A percentile compares a stretch with the other conserved stretches of the same genome.
Conservation (phyloP, 2,113 vertebrate species). For the Strigops habroptila region DNA sequence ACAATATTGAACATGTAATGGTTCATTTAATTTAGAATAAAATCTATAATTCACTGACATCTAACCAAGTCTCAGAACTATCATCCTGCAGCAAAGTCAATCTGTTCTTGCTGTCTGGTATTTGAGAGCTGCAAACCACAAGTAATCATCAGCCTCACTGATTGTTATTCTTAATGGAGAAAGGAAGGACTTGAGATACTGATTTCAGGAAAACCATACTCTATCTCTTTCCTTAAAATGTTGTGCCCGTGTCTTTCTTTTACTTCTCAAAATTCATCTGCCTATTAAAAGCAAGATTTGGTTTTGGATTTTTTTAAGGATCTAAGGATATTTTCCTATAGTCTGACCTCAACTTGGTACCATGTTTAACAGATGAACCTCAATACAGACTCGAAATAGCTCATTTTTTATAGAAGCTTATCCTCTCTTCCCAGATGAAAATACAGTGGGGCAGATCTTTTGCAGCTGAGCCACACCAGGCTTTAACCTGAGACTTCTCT, state of each 20-base stretch:
- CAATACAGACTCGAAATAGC: neutral
- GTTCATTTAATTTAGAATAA: slow-evolving; percentile 24
- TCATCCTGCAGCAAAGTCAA: neutral
- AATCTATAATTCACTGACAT: neutral
- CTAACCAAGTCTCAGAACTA: neutral
- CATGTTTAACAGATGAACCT: neutral
- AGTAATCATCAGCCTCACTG: neutral
- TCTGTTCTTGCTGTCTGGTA: neutral
- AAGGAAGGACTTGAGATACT: neutral
- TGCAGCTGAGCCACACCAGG: neutral
- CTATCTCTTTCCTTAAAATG: neutral
- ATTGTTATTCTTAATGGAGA: neutral
- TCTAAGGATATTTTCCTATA: neutral
- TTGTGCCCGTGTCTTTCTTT: neutral
- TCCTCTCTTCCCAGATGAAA: neutral
- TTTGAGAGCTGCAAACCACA: neutral
- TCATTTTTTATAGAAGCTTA: neutral
- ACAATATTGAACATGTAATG: neutral
- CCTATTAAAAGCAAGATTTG: neutral
- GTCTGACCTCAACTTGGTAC: neutral
- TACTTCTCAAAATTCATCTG: neutral
- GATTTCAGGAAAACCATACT: neutral
- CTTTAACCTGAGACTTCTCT: neutral
- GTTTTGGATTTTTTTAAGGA: neutral
- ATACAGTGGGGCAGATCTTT: neutral